These are phyloP conservation scores for Panthera uncia DNA, from an alignment of 2,113 vertebrate genomes.

Conservation along the genomic window DNA sequence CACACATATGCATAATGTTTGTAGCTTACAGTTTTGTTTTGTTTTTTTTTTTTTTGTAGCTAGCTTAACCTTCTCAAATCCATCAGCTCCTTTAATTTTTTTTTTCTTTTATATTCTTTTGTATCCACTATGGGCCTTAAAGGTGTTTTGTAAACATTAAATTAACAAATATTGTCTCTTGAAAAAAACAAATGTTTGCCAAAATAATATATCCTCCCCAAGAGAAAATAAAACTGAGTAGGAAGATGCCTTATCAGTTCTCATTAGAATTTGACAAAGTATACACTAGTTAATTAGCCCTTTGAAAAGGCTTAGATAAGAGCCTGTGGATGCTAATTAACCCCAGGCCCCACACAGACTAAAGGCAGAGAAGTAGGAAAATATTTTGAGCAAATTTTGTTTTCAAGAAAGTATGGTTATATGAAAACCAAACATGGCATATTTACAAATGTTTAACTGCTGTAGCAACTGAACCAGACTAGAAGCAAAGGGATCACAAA, in stretches of 20 bases:
- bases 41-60: background rate
- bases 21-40: background rate
- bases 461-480: background rate
- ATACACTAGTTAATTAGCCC: slow-evolving; percentile 65
- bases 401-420: slow-evolving; percentile 21
- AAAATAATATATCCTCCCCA: slow-evolving; percentile 46
- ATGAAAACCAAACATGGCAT: slow-evolving; percentile 31
- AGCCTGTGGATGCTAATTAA: slow-evolving; percentile 60
- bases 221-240: slow-evolving; percentile 45
- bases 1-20: slow-evolving; percentile 40
- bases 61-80: background rate
- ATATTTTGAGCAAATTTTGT: slow-evolving; percentile 61
- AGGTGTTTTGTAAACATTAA: slow-evolving; percentile 40
- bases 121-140: background rate
- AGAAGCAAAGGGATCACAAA: slow-evolving; percentile 1
- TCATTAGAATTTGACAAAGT: slow-evolving; percentile 67
- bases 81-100: background rate
- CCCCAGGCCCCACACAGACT: slow-evolving; percentile 1
- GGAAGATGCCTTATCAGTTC: slow-evolving; percentile 58
- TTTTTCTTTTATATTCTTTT: slow-evolving; percentile 40
- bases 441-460: slow-evolving; percentile 29
- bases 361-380: slow-evolving; percentile 47
- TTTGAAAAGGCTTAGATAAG: slow-evolving; percentile 51
- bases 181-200: slow-evolving; percentile 3
- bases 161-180: slow-evolving; percentile 51